A percentile compares a stretch with the other conserved stretches of the same genome.
Evolutionary conservation across 2,797 vertebrate genomes (phyloP).

Genomic region (Bradypodion pumilum): DNA sequence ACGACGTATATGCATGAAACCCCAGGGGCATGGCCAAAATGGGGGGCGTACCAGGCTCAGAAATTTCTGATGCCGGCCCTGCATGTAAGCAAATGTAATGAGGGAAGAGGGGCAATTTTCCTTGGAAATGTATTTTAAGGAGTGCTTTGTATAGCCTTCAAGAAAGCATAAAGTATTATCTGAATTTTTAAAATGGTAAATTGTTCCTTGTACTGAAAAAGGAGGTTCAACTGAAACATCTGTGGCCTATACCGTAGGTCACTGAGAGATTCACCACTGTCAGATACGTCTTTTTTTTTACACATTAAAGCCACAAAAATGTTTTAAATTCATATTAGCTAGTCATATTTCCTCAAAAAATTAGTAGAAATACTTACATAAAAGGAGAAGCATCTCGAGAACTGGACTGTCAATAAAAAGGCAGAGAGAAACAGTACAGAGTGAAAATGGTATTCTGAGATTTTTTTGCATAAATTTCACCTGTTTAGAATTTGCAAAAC

Average conservation of each 20-base stretch:
- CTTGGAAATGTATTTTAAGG: not conserved
- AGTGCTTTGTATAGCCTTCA: no score
- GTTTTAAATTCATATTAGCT: not conserved
- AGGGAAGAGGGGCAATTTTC: no score
- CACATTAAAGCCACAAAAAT: not conserved
- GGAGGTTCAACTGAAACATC: not conserved
- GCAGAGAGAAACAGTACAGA: constrained; percentile 39
- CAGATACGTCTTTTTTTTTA: not conserved
- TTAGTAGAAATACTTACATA: constrained; percentile 79
- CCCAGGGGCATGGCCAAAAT: no score
- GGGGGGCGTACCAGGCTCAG: no score
- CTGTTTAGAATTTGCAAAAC: not conserved
- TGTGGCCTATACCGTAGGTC: not conserved
- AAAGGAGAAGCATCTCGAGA: constrained; percentile 90
- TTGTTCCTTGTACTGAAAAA: not conserved
- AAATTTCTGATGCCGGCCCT: no score
- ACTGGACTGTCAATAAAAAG: constrained; percentile 71
- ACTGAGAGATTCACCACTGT: not conserved
- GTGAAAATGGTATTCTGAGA: not conserved
- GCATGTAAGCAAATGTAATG: not conserved
- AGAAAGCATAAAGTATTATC: no score
- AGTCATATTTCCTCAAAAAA: not conserved
- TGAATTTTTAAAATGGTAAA: not conserved
- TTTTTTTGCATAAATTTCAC: not conserved
- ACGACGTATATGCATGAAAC: no score